phyloP scores from a whole-genome alignment of 2,113 vertebrate genomes.

The Bos taurus region DNA sequence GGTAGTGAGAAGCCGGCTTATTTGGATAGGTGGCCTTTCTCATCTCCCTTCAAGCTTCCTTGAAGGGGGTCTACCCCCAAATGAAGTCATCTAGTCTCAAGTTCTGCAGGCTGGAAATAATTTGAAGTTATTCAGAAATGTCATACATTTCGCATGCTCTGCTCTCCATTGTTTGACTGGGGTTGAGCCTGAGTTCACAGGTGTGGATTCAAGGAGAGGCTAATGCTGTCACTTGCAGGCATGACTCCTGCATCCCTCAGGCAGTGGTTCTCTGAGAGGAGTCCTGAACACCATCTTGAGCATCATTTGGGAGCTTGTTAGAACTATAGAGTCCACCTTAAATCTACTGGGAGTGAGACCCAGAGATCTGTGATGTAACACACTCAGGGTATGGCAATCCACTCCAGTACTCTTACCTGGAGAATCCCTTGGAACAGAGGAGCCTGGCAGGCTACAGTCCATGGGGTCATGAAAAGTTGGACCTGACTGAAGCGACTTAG shows the following conservation, averaged over 20 bases:
- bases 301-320: background rate
- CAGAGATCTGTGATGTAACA: background rate
- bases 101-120: background rate
- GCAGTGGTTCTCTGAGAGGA: background rate
- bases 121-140: conserved; percentile 1
- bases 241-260: background rate
- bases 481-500: background rate
- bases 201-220: background rate
- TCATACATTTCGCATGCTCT: background rate
- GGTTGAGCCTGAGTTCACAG: background rate
- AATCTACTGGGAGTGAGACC: background rate
- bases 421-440: background rate
- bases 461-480: background rate
- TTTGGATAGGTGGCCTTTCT: background rate
- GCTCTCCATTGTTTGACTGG: background rate
- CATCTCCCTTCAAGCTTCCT: background rate
- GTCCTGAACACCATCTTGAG: background rate
- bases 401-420: background rate
- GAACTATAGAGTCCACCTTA: background rate
- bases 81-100: background rate
- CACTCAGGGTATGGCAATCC: background rate
- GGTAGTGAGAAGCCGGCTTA: background rate
- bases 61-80: background rate
- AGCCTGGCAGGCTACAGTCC: background rate
- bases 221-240: background rate